Evolutionary conservation across 2,113 vertebrate species (phyloP).

Genomic region (Platanista minor): DNA sequence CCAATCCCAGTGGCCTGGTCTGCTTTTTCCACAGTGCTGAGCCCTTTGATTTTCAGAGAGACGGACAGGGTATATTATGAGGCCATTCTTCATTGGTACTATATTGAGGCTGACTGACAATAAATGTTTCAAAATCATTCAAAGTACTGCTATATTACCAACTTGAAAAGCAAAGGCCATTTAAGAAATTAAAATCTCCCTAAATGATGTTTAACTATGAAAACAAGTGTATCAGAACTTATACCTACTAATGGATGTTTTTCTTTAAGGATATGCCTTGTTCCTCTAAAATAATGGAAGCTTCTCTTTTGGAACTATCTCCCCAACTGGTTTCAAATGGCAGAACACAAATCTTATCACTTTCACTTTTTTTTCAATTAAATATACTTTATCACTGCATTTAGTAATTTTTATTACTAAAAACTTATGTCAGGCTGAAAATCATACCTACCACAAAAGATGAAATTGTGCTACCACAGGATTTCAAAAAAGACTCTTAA

Average conservation of each 20-base stretch:
- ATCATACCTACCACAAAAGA: background rate
- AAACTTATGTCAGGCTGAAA: background rate
- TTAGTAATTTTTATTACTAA: background rate
- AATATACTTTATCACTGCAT: background rate
- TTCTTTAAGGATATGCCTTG: background rate
- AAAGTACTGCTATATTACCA: background rate
- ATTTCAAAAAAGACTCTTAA: background rate
- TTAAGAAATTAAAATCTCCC: background rate
- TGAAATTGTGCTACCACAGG: background rate
- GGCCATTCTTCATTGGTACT: background rate
- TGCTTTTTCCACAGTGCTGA: background rate
- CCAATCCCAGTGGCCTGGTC: background rate
- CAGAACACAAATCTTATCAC: background rate
- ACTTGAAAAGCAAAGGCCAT: background rate
- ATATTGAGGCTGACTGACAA: background rate
- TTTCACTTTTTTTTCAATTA: background rate
- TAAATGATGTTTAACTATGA: background rate
- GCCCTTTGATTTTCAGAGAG: background rate
- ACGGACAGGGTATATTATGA: background rate
- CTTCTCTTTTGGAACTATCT: background rate
- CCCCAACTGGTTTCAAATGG: background rate
- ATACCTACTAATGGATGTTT: background rate
- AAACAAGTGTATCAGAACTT: background rate
- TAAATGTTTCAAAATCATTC: background rate
- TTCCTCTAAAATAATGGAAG: background rate